A percentile compares a stretch with the other conserved stretches of the same genome.
These are phyloP conservation scores for Arothron firmamentum DNA, from an alignment of 2,113 vertebrate species.

Conservation along the genomic window DNA sequence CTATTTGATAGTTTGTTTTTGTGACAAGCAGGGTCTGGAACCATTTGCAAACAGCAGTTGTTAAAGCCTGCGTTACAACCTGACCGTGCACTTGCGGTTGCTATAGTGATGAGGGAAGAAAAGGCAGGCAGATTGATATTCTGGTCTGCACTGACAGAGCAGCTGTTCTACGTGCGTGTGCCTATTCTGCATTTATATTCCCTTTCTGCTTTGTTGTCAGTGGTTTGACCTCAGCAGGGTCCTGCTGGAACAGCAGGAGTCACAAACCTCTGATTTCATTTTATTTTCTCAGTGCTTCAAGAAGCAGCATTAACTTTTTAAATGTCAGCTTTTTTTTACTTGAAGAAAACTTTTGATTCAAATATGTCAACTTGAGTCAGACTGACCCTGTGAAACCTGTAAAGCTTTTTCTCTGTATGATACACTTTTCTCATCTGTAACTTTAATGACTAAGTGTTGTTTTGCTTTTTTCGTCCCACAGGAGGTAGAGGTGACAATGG, in stretches of 20 bases:
- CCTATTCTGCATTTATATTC: not conserved
- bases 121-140: slow-evolving; percentile 65
- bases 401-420: no score
- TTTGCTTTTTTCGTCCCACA: slow-evolving; percentile 51
- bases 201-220: not conserved
- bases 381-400: no score
- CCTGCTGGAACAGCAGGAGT: no score
- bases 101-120: slow-evolving; percentile 55
- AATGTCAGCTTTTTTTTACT: no score
- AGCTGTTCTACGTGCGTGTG: slow-evolving; percentile 39
- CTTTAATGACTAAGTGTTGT: no score
- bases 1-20: not conserved
- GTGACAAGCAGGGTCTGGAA: slow-evolving; percentile 23
- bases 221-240: no score
- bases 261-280: not conserved
- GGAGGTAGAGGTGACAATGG: slow-evolving; percentile 90
- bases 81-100: slow-evolving; percentile 69
- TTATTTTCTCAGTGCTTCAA: not conserved
- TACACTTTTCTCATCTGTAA: no score
- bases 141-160: slow-evolving; percentile 56
- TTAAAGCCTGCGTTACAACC: slow-evolving; percentile 46
- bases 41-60: slow-evolving; percentile 45
- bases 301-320: no score
- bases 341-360: no score
- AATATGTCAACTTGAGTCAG: no score